Base-by-base conservation (phyloP, 2,797 vertebrate species). In the Gadopsis bispinosus region DNA sequence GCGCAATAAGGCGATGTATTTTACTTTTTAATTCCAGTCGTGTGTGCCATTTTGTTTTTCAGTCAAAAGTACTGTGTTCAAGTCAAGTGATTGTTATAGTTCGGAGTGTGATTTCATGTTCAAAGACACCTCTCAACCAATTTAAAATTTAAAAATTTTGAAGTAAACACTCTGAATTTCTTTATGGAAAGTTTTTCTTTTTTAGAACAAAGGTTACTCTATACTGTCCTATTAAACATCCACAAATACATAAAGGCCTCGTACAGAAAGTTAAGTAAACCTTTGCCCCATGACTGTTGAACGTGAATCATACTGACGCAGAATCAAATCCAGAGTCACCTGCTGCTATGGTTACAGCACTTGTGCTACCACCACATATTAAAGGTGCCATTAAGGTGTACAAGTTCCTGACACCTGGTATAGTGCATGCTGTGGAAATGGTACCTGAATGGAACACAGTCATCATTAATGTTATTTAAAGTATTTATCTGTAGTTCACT, bases 261-360 rank as follows among this genome's bases (percentile, higher is more conserved):
- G 58, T 7, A 8, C 37, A 80, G 51, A 86, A 26, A 62, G n/a
- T 12, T 16, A 13, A 20, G n/a, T 64, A 51, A 69, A 83, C 83
- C 80, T 90, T 92, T 90, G 79, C 20, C 69, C 84, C 16, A 29
- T 56, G 51, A 64, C 50, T 55, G 5, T 5, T 53, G 14, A 63
- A 85, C 64, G 43, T 86, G 63, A 86, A 67, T 79, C 74, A 78
- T 53, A 79, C 26, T 14, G 48, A 82, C 6, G 7, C 45, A 69
- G 39, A 85, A 83, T 53, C 0, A 62, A 81, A 85, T 88, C 83
- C 26, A 31, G 39, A 79, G 73, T 80, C 59, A 75, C 20, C 31
- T 63, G 65, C 65, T 74, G 62, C 13, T 65, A 45, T 13, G 31
- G 33, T 39, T 56, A 47, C 37, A 47, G 37, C 22, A 1, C 53